Evolutionary conservation across 1,140 invertebrate genomes (phyloP).

Genomic region (Harlomillsia oculata): DNA sequence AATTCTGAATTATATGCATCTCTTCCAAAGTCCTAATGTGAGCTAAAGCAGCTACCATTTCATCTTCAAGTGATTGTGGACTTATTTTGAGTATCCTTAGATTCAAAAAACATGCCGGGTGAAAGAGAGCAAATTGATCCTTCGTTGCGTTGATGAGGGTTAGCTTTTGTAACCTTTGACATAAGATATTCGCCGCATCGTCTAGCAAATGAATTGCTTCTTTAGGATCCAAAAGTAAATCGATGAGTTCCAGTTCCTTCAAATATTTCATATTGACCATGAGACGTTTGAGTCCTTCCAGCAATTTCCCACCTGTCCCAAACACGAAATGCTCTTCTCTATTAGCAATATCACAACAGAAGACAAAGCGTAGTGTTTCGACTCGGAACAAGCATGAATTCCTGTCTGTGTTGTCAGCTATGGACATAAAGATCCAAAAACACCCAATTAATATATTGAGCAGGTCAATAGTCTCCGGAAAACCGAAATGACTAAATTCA

Average conservation of each 20-base stretch:
- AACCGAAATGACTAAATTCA: too few relatives aligned
- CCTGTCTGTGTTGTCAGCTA: too few relatives aligned
- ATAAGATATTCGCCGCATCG: slow-evolving; percentile 57
- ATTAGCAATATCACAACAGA: slow-evolving; percentile 62
- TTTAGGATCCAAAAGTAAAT: slow-evolving; percentile 60
- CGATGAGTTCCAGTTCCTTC: slow-evolving; percentile 57
- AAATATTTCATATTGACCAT: slow-evolving; percentile 58
- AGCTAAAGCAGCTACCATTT: slow-evolving; percentile 59
- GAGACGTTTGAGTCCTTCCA: slow-evolving; percentile 58
- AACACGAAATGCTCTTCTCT: slow-evolving; percentile 43
- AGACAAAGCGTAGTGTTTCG: slow-evolving; percentile 59
- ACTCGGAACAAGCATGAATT: slow-evolving; percentile 43
- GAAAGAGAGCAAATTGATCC: slow-evolving; percentile 59
- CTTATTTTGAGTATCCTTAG: slow-evolving; percentile 45
- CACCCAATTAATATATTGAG: neutral
- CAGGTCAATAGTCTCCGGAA: too few relatives aligned
- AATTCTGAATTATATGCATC: slow-evolving; percentile 67
- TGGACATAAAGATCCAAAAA: neutral
- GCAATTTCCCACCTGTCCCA: slow-evolving; percentile 45
- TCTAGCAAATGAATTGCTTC: slow-evolving; percentile 64
- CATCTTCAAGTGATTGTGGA: slow-evolving; percentile 70
- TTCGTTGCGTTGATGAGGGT: slow-evolving; percentile 66
- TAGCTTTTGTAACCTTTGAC: slow-evolving; percentile 53
- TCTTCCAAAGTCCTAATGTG: slow-evolving; percentile 53
- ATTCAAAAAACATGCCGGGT: slow-evolving; percentile 67